Evolutionary conservation across 2,797 vertebrate species (phyloP).

Genomic region (Pachyuromys duprasi): DNA sequence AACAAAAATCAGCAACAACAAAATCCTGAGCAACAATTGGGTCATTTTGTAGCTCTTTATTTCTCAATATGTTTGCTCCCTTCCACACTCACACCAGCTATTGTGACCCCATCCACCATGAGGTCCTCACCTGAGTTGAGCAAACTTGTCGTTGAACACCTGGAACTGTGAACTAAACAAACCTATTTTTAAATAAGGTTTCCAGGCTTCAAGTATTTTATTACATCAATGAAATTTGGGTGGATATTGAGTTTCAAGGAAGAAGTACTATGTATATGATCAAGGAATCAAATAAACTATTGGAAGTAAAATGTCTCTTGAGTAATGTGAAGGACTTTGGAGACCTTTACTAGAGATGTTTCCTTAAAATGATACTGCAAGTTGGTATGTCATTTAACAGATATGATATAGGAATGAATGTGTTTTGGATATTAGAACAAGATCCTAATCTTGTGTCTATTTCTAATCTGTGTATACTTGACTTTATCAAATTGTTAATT

Average conservation of each 20-base stretch:
- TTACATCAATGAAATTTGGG: not conserved
- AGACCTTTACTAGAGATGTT: not conserved
- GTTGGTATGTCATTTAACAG: not conserved
- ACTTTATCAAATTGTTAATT: not conserved
- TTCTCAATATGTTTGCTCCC: not conserved
- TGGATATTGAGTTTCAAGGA: not conserved
- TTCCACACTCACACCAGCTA: not conserved
- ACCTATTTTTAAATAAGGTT: not conserved
- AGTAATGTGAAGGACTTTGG: not conserved
- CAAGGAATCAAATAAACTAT: not conserved
- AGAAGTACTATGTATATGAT: not conserved
- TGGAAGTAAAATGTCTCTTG: not conserved
- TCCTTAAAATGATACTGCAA: not conserved
- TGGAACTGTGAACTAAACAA: not conserved
- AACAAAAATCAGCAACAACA: not conserved
- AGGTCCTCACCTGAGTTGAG: not conserved
- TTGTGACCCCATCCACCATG: not conserved
- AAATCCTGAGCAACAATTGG: not conserved
- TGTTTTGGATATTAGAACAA: not conserved
- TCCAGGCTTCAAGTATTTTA: not conserved
- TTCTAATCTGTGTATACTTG: not conserved
- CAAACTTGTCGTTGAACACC: not conserved
- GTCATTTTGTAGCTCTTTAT: not conserved
- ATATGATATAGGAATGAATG: not conserved
- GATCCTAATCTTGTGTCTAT: not conserved